Percentiles rank a stretch among this genome's conserved stretches.
Conservation (phyloP, 1,140 invertebrate species). For the Mylabris phalerata region DNA sequence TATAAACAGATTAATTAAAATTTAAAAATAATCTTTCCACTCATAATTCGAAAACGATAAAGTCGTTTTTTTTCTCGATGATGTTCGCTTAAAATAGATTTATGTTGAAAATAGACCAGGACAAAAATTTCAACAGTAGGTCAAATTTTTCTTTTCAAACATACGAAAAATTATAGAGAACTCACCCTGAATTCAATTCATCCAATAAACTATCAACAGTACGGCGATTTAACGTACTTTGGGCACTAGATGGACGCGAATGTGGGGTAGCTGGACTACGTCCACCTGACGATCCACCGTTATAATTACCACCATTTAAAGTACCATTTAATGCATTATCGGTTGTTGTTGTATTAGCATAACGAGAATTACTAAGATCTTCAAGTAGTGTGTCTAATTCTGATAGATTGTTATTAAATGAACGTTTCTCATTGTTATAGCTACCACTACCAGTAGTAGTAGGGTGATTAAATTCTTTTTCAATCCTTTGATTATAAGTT, state of each 20-base stretch:
- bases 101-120: too few relatives aligned
- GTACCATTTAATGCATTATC: conserved; percentile 29
- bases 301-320: conserved; percentile 26
- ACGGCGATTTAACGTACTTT: conserved; percentile 49
- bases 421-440: conserved; percentile 20
- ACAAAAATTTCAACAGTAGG: too few relatives aligned
- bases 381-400: conserved; percentile 87
- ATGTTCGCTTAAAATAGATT: too few relatives aligned
- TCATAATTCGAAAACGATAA: too few relatives aligned
- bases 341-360: conserved; percentile 32
- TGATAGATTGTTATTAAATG: conserved; percentile 72
- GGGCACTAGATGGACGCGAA: conserved; percentile 37
- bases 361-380: conserved; percentile 63
- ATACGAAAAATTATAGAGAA: conserved; percentile 14
- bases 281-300: conserved; percentile 32
- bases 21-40: too few relatives aligned
- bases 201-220: conserved; percentile 83
- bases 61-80: too few relatives aligned
- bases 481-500: conserved; percentile 17
- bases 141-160: not conserved
- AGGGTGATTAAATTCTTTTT: not conserved
- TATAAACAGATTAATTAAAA: too few relatives aligned
- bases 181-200: conserved; percentile 77
- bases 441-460: too few relatives aligned
- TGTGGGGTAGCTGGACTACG: conserved; percentile 31